These are phyloP conservation scores for Cheirogaleus medius DNA, from an alignment of 2,113 vertebrate genomes.

Conservation along the genomic window DNA sequence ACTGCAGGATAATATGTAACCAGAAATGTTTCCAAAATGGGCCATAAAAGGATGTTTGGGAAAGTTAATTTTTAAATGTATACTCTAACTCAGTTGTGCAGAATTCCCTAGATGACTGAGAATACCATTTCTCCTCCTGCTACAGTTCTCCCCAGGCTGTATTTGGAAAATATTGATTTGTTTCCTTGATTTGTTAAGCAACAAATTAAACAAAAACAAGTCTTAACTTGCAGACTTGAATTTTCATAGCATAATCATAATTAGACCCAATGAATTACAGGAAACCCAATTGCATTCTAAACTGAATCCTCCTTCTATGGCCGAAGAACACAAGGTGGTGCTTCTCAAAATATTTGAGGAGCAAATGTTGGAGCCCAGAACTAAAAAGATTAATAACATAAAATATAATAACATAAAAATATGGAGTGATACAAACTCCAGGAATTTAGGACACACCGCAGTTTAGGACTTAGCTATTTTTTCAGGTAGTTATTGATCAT, in stretches of 20 bases:
- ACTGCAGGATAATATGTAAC: constrained; percentile 10
- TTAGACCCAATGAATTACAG: neutral
- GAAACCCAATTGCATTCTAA: neutral
- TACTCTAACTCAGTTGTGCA: neutral
- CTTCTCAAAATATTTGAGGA: neutral
- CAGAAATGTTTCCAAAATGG: constrained; percentile 52
- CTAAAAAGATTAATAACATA: neutral
- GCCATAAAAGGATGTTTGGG: constrained; percentile 40
- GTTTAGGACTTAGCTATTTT: neutral
- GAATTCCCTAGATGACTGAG: neutral
- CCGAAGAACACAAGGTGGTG: neutral
- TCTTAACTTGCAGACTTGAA: constrained; percentile 57
- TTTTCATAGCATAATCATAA: constrained; percentile 1
- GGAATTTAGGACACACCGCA: neutral
- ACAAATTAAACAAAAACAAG: neutral
- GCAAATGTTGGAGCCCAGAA: neutral
- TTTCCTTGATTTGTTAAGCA: constrained; percentile 21
- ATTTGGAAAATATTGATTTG: constrained; percentile 34
- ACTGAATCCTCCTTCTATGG: neutral
- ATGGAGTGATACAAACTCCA: neutral
- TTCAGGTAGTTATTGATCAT: neutral
- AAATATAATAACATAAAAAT: neutral
- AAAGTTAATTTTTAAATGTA: constrained; percentile 56
- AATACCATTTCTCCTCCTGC: neutral
- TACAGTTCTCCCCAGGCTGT: neutral